Conservation (phyloP, 2,797 vertebrate species). For the Muscicapa comitata region DNA sequence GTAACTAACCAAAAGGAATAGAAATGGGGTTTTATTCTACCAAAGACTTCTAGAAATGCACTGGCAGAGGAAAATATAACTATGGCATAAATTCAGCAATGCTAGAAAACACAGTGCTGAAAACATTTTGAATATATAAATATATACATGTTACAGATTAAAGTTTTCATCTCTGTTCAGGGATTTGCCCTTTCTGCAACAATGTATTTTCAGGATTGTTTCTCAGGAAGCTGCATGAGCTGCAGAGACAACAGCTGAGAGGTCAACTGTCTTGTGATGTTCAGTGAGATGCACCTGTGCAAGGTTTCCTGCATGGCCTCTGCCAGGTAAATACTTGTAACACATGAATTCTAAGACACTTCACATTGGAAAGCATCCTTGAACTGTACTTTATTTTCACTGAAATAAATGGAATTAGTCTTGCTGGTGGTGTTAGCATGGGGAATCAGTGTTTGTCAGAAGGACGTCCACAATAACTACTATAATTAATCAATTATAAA, state of each 20-base stretch:
- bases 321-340: neutral
- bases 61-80: neutral
- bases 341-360: neutral
- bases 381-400: neutral
- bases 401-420: neutral
- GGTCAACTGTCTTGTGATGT: neutral
- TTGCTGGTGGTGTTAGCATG: neutral
- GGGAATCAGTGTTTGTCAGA: neutral
- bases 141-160: neutral
- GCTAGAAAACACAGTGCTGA: neutral
- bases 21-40: neutral
- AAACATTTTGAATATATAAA: neutral
- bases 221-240: neutral
- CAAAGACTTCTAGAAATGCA: neutral
- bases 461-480: neutral
- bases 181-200: neutral
- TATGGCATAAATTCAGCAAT: neutral
- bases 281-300: neutral
- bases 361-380: neutral
- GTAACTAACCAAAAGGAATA: neutral
- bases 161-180: neutral
- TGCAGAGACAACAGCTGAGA: neutral
- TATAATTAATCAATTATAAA: neutral
- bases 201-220: neutral
- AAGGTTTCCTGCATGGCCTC: neutral